A percentile compares a stretch with the other conserved stretches of the same genome.
phyloP scores from a whole-genome alignment of 2,113 vertebrate species.

The Nesoenas mayeri region DNA sequence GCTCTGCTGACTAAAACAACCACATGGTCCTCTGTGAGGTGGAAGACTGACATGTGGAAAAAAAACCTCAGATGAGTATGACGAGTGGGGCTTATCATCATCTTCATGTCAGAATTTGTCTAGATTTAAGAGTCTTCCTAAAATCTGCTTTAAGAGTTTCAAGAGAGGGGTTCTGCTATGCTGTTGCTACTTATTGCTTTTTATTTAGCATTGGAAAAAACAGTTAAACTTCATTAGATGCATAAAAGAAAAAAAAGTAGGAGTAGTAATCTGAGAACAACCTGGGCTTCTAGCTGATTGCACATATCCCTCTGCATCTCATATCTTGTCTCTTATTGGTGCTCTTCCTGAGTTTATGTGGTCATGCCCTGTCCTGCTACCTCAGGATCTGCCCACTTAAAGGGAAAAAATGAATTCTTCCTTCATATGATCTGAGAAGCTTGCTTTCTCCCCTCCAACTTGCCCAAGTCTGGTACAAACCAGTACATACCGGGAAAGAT shows the following conservation, averaged over 20 bases:
- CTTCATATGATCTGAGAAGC: not conserved
- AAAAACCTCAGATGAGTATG: not conserved
- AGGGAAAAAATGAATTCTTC: not conserved
- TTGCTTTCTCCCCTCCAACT: not conserved
- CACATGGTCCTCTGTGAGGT: not conserved
- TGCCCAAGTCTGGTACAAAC: not conserved
- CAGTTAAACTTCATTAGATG: not conserved
- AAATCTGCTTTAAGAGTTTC: not conserved
- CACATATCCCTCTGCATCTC: rapidly evolving
- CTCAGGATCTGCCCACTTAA: not conserved
- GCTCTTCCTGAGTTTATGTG: not conserved
- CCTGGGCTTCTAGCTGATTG: not conserved
- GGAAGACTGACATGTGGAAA: not conserved
- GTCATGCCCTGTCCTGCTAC: not conserved
- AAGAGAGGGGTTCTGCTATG: not conserved
- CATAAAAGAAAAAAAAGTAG: not conserved
- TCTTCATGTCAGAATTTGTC: not conserved
- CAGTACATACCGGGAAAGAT: not conserved
- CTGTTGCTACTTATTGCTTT: not conserved
- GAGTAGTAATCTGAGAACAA: not conserved
- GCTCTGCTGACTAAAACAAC: not conserved
- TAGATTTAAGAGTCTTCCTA: not conserved
- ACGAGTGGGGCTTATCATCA: not conserved
- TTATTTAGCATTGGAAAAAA: not conserved
- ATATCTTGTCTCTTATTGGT: not conserved